phyloP scores from a whole-genome alignment of 2,888 invertebrate genomes.

The Melinopterus prodromus region DNA sequence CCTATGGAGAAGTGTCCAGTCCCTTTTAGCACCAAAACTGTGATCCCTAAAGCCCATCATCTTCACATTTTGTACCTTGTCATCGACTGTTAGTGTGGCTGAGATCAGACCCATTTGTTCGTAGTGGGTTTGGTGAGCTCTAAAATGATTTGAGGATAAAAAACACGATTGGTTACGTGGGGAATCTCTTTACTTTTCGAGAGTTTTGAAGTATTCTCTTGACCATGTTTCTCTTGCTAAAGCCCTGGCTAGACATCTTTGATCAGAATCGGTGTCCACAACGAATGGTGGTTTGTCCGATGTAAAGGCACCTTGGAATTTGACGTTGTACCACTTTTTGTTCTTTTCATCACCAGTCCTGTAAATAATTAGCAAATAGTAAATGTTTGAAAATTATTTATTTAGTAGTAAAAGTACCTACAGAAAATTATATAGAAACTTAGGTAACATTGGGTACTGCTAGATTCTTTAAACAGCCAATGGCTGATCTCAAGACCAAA shows the following conservation, averaged over 20 bases:
- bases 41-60: conserved; percentile 81
- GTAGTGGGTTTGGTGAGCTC: conserved; percentile 83
- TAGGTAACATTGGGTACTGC: too few relatives aligned
- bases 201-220: conserved; percentile 69
- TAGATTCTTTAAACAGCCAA: too few relatives aligned
- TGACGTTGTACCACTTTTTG: conserved; percentile 59
- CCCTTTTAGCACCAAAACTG: conserved; percentile 77
- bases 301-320: conserved; percentile 70
- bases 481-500: too few relatives aligned
- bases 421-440: too few relatives aligned
- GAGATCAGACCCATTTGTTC: conserved; percentile 78
- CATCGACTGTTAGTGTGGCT: conserved; percentile 68
- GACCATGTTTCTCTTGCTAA: conserved; percentile 81
- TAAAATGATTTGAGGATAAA: conserved; percentile 51
- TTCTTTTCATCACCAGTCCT: conserved; percentile 28
- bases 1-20: conserved; percentile 78
- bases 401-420: too few relatives aligned
- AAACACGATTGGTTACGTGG: conserved; percentile 27
- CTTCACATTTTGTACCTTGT: conserved; percentile 60
- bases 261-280: conserved; percentile 76
- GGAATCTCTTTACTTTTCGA: conserved; percentile 66
- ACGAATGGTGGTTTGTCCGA: conserved; percentile 73
- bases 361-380: not conserved
- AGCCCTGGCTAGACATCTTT: conserved; percentile 72
- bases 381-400: not conserved